phyloP scores from a whole-genome alignment of 2,113 vertebrate species.

The Porphyrio hochstetteri region DNA sequence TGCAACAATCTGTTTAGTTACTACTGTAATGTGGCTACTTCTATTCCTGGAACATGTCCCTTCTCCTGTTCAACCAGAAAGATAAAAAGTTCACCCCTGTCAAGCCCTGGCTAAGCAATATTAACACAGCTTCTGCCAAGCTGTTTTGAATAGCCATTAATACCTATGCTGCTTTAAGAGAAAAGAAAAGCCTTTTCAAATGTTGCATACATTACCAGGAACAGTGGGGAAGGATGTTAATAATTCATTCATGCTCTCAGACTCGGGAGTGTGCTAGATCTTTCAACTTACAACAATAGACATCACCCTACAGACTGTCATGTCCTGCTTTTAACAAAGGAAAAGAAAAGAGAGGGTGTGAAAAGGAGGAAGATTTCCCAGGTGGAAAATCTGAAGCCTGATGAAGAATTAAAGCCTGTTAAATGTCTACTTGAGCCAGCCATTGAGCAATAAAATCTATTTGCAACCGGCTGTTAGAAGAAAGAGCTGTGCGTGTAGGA shows the following conservation, averaged over 20 bases:
- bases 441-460: slow-evolving; percentile 43
- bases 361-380: slow-evolving; percentile 37
- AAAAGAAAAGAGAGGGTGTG: background rate
- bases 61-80: background rate
- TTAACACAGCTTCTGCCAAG: slow-evolving; percentile 23
- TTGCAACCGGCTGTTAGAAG: background rate
- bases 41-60: background rate
- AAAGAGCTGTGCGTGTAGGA: background rate
- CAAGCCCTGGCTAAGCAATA: background rate
- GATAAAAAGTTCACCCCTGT: background rate
- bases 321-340: slow-evolving; percentile 37
- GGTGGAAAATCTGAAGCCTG: slow-evolving; percentile 50
- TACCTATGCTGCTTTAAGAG: background rate
- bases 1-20: background rate
- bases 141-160: slow-evolving; percentile 5
- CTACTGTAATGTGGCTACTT: background rate
- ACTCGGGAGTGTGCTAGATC: slow-evolving; percentile 40
- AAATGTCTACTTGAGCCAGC: slow-evolving; percentile 5
- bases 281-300: slow-evolving; percentile 65
- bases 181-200: slow-evolving; percentile 49
- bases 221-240: slow-evolving; percentile 58
- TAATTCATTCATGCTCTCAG: slow-evolving; percentile 66
- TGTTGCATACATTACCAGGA: slow-evolving; percentile 57
- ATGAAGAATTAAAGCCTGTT: slow-evolving; percentile 61
- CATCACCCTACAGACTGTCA: slow-evolving; percentile 51